Conservation (phyloP, 2,113 vertebrate genomes). For the Apodemus speciosus region DNA sequence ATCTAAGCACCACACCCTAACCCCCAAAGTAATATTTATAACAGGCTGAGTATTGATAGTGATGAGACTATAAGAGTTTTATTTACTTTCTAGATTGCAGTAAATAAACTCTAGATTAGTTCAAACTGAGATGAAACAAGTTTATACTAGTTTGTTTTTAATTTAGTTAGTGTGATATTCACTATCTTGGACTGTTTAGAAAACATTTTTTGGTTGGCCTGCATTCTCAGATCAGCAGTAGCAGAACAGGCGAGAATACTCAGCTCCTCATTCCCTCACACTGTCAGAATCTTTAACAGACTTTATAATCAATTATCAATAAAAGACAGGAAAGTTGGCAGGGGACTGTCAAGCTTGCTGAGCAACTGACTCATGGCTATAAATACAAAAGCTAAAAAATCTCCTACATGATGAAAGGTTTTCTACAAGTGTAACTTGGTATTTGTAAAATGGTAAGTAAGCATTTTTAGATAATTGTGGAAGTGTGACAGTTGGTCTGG, state of each 20-base stretch:
- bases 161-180: constrained; percentile 8
- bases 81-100: not conserved
- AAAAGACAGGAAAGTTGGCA: constrained; percentile 41
- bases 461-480: not conserved
- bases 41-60: not conserved
- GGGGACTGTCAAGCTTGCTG: constrained; percentile 27
- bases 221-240: not conserved
- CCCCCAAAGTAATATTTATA: not conserved
- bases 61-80: constrained; percentile 7
- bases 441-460: not conserved
- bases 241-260: not conserved
- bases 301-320: constrained; percentile 52
- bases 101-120: not conserved
- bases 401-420: constrained; percentile 36
- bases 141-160: not conserved
- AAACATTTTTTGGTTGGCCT: not conserved
- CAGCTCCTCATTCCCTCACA: not conserved
- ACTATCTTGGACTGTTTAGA: not conserved
- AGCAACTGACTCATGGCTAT: constrained; percentile 53
- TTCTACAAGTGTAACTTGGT: constrained; percentile 46
- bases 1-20: not conserved
- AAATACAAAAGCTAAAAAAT: constrained; percentile 67
- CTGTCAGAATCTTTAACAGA: constrained; percentile 26
- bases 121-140: not conserved
- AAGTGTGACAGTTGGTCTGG: constrained; percentile 18